Evolutionary conservation across 2,888 invertebrate species (phyloP).

Genomic region (Axea sp.): DNA sequence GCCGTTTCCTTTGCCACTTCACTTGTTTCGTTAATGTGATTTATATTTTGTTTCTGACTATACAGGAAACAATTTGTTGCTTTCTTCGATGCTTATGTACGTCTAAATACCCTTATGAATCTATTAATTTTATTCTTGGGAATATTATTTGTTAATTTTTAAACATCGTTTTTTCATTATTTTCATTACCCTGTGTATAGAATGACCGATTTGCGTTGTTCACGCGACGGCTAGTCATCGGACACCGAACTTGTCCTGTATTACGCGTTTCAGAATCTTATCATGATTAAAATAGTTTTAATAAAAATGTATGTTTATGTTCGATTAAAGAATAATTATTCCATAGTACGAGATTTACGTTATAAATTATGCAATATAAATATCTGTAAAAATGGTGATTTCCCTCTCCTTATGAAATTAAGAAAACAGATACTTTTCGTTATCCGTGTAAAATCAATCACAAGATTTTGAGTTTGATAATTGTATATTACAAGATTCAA

Average conservation of each 20-base stretch:
- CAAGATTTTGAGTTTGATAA: constrained; percentile 17
- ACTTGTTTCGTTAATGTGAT: constrained; percentile 52
- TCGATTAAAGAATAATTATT: constrained; percentile 51
- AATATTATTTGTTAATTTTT: constrained; percentile 67
- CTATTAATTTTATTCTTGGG: constrained; percentile 69
- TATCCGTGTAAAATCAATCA: constrained; percentile 6
- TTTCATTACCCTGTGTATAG: constrained; percentile 77
- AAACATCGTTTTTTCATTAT: constrained; percentile 60
- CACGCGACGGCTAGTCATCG: constrained; percentile 63
- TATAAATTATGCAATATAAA: constrained; percentile 47
- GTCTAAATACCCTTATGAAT: constrained; percentile 70
- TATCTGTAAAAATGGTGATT: constrained; percentile 30
- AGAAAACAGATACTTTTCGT: constrained; percentile 1
- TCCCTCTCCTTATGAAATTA: neutral
- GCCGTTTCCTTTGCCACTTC: constrained; percentile 62
- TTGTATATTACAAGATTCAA: constrained; percentile 17
- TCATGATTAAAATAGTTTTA: constrained; percentile 43
- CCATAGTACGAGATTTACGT: constrained; percentile 25
- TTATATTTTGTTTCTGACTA: constrained; percentile 65
- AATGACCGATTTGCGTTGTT: constrained; percentile 68
- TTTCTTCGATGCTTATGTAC: constrained; percentile 64
- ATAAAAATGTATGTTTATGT: constrained; percentile 36
- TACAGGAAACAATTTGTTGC: constrained; percentile 72
- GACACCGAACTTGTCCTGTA: constrained; percentile 36
- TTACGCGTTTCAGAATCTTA: constrained; percentile 43